Evolutionary conservation across 1,140 invertebrate species (phyloP).

Genomic region (Colletes latitarsis): DNA sequence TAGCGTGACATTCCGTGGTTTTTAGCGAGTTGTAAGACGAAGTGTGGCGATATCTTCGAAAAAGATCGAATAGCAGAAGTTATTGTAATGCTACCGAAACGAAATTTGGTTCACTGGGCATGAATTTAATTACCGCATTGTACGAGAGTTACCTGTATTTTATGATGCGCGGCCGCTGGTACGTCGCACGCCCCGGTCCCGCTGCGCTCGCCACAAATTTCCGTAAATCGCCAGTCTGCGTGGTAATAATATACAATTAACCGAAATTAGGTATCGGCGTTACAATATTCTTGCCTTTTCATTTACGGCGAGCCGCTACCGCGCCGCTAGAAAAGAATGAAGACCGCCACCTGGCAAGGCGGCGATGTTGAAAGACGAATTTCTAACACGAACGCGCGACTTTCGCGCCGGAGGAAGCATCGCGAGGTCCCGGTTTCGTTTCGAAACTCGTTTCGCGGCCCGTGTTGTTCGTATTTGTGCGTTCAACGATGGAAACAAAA

Average conservation of each 20-base stretch:
- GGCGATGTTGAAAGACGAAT: slow-evolving; percentile 33
- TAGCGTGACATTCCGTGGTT: no score
- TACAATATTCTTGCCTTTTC: slow-evolving; percentile 70
- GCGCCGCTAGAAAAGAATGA: slow-evolving; percentile 38
- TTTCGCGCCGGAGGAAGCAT: neutral
- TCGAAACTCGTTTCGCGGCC: no score
- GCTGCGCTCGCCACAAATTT: slow-evolving; percentile 51
- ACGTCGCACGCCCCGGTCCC: slow-evolving; percentile 3
- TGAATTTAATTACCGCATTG: no score
- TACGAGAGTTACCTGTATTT: slow-evolving; percentile 2
- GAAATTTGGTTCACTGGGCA: no score
- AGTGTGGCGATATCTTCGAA: no score
- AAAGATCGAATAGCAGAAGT: no score
- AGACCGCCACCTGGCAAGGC: neutral
- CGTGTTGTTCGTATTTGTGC: no score
- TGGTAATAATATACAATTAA: slow-evolving; percentile 70
- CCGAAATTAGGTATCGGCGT: slow-evolving; percentile 66
- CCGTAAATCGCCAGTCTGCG: slow-evolving; percentile 32
- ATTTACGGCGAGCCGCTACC: slow-evolving; percentile 54
- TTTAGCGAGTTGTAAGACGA: no score
- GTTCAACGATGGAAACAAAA: no score
- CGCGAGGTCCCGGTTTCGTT: no score
- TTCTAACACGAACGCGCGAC: neutral
- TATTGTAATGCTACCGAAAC: no score
- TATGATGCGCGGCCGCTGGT: neutral